phyloP scores from a whole-genome alignment of 2,888 invertebrate genomes.

The Acanthosepion esculentum region DNA sequence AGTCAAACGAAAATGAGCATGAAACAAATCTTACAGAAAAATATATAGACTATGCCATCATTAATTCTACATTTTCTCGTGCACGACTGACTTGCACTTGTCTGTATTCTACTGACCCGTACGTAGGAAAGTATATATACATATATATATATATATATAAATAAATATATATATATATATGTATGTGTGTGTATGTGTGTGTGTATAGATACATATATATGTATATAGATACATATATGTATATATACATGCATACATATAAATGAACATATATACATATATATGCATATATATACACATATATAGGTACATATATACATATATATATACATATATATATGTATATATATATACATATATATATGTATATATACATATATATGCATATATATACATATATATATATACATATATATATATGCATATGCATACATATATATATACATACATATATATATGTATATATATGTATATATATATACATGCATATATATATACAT shows the following conservation, averaged over 20 bases:
- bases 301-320: neutral
- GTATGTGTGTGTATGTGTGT: neutral
- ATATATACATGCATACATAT: neutral
- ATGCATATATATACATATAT: no score
- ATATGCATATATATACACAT: neutral
- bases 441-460: neutral
- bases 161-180: neutral
- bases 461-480: neutral
- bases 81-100: no score
- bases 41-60: no score
- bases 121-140: neutral
- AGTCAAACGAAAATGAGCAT: no score
- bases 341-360: neutral
- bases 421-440: no score
- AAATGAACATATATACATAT: neutral
- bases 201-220: neutral
- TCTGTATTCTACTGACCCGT: no score
- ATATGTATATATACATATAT: neutral
- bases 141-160: neutral
- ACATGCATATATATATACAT: no score
- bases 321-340: neutral
- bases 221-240: neutral
- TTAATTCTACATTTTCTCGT: no score
- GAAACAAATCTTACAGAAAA: no score
- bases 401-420: no score